phyloP scores from a whole-genome alignment of 2,113 vertebrate species.

The Hippocampus comes region DNA sequence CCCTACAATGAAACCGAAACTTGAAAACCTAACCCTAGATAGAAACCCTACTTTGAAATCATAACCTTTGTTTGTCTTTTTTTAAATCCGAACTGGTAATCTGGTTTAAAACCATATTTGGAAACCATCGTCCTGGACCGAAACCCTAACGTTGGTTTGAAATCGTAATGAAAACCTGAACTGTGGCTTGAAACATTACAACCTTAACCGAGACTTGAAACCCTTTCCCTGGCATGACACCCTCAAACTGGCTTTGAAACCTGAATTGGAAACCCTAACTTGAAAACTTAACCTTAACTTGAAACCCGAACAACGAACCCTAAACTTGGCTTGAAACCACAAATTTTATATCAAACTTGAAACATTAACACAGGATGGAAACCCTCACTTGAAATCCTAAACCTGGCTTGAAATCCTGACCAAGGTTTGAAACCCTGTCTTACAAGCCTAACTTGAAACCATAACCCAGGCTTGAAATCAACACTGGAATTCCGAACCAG shows the following conservation, averaged over 20 bases:
- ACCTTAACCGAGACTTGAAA: not conserved
- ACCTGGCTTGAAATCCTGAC: not conserved
- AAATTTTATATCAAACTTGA: not conserved
- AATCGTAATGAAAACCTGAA: not conserved
- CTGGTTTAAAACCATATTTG: not conserved
- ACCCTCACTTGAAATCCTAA: not conserved
- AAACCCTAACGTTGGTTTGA: not conserved
- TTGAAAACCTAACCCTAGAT: not conserved
- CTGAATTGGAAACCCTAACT: too few relatives aligned
- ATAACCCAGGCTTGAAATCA: not conserved
- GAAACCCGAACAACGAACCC: not conserved
- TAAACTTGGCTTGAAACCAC: too few relatives aligned
- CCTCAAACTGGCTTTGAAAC: not conserved
- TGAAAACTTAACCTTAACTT: not conserved
- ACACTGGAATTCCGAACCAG: not conserved
- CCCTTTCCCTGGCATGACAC: not conserved
- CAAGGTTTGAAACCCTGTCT: not conserved
- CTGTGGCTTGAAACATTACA: not conserved
- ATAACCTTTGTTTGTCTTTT: not conserved
- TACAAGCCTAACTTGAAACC: not conserved
- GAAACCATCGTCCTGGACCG: too few relatives aligned
- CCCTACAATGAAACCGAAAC: not conserved
- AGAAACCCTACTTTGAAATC: not conserved
- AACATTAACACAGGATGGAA: not conserved
- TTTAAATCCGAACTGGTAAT: not conserved